These are phyloP conservation scores for Eilema depressum DNA, from an alignment of 2,888 invertebrate genomes.

Conservation along the genomic window DNA sequence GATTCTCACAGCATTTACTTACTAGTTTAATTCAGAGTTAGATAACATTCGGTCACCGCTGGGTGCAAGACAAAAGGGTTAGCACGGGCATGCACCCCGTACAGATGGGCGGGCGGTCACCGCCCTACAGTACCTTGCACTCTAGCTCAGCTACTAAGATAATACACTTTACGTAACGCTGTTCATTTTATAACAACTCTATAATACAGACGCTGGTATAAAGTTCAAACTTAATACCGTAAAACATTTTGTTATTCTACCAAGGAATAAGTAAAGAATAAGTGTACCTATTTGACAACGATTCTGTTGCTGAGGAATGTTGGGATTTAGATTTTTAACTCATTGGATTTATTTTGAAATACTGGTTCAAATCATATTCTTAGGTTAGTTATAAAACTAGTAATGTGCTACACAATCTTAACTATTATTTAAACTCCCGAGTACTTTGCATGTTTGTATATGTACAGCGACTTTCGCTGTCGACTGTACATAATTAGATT, in stretches of 20 bases:
- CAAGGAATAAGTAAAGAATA: neutral
- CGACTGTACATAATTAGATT: slow-evolving; percentile 29
- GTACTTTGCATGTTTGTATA: neutral
- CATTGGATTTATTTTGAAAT: too few relatives aligned
- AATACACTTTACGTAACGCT: slow-evolving; percentile 74
- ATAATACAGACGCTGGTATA: slow-evolving; percentile 48
- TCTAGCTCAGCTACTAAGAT: slow-evolving; percentile 65
- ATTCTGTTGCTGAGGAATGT: neutral
- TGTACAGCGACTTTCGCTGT: neutral
- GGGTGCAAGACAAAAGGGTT: slow-evolving; percentile 71
- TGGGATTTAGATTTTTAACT: neutral
- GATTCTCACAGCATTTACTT: slow-evolving; percentile 46
- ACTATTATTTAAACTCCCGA: neutral
- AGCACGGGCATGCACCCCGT: slow-evolving; percentile 71
- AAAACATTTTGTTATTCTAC: neutral
- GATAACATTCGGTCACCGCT: slow-evolving; percentile 45
- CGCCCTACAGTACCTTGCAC: slow-evolving; percentile 75
- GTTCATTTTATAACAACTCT: slow-evolving; percentile 64
- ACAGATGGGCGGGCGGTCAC: slow-evolving; percentile 44
- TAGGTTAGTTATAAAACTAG: too few relatives aligned
- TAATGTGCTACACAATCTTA: neutral
- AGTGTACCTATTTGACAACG: neutral
- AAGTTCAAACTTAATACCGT: neutral
- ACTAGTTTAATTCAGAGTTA: slow-evolving; percentile 65
- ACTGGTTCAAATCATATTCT: too few relatives aligned